phyloP scores from a whole-genome alignment of 2,797 vertebrate species.

The Hoplostethus mediterraneus region DNA sequence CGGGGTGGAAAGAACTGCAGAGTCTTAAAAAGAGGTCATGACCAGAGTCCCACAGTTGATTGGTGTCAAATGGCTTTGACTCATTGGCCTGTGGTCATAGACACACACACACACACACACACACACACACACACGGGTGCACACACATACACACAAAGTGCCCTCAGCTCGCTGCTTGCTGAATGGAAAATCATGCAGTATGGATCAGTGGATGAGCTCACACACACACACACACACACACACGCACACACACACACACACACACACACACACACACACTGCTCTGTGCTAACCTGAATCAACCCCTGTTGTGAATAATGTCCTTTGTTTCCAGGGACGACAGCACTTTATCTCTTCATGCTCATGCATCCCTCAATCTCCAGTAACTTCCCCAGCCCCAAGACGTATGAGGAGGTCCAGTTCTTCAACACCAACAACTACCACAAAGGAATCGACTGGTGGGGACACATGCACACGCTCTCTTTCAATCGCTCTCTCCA shows the following conservation, averaged over 20 bases:
- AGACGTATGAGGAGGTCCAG: conserved; percentile 98
- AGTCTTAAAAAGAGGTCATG: conserved; percentile 62
- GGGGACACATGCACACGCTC: conserved; percentile 50
- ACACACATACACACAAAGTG: conserved; percentile 37
- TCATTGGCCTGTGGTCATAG: conserved; percentile 67
- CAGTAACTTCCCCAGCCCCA: conserved; percentile 94
- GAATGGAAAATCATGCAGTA: conserved; percentile 58
- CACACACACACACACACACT: conserved; percentile 39
- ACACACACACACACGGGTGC: conserved; percentile 19
- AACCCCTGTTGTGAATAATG: conserved; percentile 78
- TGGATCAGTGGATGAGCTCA: conserved; percentile 66
- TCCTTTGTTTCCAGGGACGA: conserved; percentile 90
- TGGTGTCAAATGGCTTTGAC: conserved; percentile 81
- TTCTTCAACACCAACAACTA: conserved; percentile 99
- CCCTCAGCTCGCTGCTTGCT: conserved; percentile 56
- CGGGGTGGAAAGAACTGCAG: conserved; percentile 31
- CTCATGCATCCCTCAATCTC: conserved; percentile 98
- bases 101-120: conserved; percentile 6
- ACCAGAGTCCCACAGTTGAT: conserved; percentile 72
- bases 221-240: conserved; percentile 33
- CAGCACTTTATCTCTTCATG: conserved; percentile 97
- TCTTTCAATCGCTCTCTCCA: too few species aligned
- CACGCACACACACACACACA: conserved; percentile 30
- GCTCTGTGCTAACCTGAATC: conserved; percentile 61
- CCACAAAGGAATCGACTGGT: conserved; percentile 99